phyloP scores from a whole-genome alignment of 2,113 vertebrate species.

The Brachyistius frenatus region DNA sequence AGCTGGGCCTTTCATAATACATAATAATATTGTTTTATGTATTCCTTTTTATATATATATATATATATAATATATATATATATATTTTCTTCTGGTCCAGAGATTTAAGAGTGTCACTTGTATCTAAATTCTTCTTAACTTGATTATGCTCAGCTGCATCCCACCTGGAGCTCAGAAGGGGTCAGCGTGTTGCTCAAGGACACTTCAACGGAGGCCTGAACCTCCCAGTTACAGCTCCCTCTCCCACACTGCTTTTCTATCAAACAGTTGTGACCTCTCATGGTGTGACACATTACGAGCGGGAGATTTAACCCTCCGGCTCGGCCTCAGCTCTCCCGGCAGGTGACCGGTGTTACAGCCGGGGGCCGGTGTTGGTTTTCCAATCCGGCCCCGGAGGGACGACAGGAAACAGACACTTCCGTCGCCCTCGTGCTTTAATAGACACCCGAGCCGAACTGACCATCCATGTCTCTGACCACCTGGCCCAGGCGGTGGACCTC shows the following conservation, averaged over 20 bases:
- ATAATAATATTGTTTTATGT: too few relatives aligned
- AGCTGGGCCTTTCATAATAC: too few relatives aligned
- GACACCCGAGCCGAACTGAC: constrained; percentile 80
- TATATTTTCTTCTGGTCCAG: not conserved
- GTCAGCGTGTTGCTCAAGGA: not conserved
- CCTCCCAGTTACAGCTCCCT: not conserved
- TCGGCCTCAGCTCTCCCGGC: constrained; percentile 27
- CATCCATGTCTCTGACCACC: constrained; percentile 81
- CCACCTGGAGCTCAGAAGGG: not conserved
- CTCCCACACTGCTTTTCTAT: not conserved
- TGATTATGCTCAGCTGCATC: not conserved
- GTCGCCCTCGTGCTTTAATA: constrained; percentile 46
- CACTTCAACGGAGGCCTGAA: not conserved
- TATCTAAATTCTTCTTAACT: too few relatives aligned
- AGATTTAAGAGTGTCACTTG: too few relatives aligned
- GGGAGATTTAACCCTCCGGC: not conserved
- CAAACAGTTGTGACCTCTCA: not conserved
- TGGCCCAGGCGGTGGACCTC: constrained; percentile 76
- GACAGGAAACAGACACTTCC: constrained; percentile 76
- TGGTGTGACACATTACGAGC: not conserved
- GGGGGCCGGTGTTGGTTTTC: constrained; percentile 23
- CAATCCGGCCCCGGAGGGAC: constrained; percentile 66
- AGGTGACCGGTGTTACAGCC: constrained; percentile 61
- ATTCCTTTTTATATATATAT: too few relatives aligned
- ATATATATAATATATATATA: not conserved